Base-by-base conservation (phyloP, 2,888 invertebrate genomes). In the Drosophila mettleri region DNA sequence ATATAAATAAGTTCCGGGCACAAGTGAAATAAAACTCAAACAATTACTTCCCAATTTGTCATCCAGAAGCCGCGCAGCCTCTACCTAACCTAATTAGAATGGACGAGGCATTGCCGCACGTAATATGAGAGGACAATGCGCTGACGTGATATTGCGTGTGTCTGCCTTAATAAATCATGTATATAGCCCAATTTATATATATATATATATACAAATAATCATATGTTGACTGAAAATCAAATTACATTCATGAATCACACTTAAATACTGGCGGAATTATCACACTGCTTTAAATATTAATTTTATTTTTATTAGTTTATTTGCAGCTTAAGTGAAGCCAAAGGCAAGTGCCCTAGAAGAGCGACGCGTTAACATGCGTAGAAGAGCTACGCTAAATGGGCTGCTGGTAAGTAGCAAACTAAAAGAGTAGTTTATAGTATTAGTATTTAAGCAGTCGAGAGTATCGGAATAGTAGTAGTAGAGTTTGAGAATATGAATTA, bases 21-120 rank as follows among this genome's bases (percentile, higher is more conserved):
- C 12, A 41, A 29, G 45, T 22, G n/a, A 53, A 73, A 48, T 29
- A 73, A 16, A 18, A 24, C 53, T 53, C 63, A 16, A 68, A 59
- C 65, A 69, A 61, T 67, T 69, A 67, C 83, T 87, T 88, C 85
- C 86, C 81, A 76, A 74, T 88, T 89, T 71, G 80, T 82, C 76
- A 82, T 74, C 68, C 57, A 64, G 69, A 14, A 48, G n/a, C 14
- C 14, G 12, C 53, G 16, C 53, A 64, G 43, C 61, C 46, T 45
- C 52, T 2, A 43, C 27, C 49, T 45, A 49, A 63, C 16, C 52
- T 70, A 41, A 83, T 84, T 74, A 39, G 45, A 58, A 84, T 82
- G 76, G 61, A 36, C 31, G 57, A 64, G 43, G 69, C 66, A 69
- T 55, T 38, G 49, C 22, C 43, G 38, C 64, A 68, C 67, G 64